A percentile compares a stretch with the other conserved stretches of the same genome.
phyloP scores from a whole-genome alignment of 2,113 vertebrate species.

The Myrmecobius fasciatus region DNA sequence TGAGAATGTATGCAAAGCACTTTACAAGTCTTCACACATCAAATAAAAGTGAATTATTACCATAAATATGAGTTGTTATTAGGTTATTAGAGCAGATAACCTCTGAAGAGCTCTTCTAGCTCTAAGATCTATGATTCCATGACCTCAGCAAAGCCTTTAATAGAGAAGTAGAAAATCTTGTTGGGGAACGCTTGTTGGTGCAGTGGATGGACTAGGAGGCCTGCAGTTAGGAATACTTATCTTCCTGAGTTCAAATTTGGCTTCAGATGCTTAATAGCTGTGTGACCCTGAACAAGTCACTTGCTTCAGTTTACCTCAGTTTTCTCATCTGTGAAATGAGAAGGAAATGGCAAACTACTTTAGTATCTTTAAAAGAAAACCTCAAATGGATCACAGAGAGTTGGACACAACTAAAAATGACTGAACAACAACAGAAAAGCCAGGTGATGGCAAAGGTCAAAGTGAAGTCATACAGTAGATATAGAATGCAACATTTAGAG shows the following conservation, averaged over 20 bases:
- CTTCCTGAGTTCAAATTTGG: not conserved
- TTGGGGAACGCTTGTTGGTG: not conserved
- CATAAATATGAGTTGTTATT: not conserved
- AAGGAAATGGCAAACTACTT: not conserved
- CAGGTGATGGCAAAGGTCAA: not conserved
- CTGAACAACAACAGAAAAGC: not conserved
- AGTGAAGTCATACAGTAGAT: not conserved
- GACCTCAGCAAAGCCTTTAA: not conserved
- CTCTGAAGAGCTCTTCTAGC: not conserved
- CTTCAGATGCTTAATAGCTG: not conserved
- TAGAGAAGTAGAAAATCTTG: not conserved
- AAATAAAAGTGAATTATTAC: not conserved
- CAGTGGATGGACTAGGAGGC: not conserved
- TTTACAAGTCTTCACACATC: not conserved
- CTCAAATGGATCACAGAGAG: not conserved
- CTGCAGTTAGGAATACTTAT: not conserved
- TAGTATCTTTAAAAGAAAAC: not conserved
- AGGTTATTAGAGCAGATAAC: not conserved
- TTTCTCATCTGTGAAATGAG: not conserved
- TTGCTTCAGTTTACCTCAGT: not conserved
- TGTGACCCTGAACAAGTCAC: not conserved
- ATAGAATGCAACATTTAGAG: not conserved
- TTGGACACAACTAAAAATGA: not conserved
- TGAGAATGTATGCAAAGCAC: not conserved
- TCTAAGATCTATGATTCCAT: not conserved